Conservation (phyloP, 2,888 invertebrate genomes). For the Caenorhabditis sinica region DNA sequence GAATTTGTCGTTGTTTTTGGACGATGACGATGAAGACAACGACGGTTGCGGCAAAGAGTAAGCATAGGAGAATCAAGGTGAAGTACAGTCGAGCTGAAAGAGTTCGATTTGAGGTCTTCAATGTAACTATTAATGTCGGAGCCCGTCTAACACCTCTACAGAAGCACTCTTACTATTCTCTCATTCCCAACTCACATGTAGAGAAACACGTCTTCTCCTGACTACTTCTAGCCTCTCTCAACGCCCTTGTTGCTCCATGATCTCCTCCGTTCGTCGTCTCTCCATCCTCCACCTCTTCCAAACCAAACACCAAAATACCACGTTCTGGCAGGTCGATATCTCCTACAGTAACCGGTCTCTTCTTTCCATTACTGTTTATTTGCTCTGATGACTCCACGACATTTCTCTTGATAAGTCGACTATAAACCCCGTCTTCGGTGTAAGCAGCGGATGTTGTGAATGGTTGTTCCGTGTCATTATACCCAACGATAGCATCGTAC, state of each 20-base stretch:
- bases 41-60: conserved; percentile 56
- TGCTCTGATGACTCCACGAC: conserved; percentile 51
- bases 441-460: conserved; percentile 67
- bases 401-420: conserved; percentile 64
- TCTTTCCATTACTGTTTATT: conserved; percentile 22
- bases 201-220: conserved; percentile 69
- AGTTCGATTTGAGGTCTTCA: too few species aligned
- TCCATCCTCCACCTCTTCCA: conserved; percentile 73
- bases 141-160: too few species aligned
- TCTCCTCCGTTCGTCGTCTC: conserved; percentile 45
- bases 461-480: conserved; percentile 67
- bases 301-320: conserved; percentile 74
- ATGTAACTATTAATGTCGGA: too few species aligned
- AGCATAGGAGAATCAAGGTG: conserved; percentile 50
- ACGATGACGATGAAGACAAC: conserved; percentile 66
- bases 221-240: conserved; percentile 26
- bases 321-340: conserved; percentile 77
- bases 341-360: conserved; percentile 71
- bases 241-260: conserved; percentile 54
- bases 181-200: conserved; percentile 58
- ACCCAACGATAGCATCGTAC: conserved; percentile 42
- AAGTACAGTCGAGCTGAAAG: conserved; percentile 63
- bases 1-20: conserved; percentile 66
- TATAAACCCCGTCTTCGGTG: conserved; percentile 61
- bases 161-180: background rate